A percentile compares a stretch with the other conserved stretches of the same genome.
Conservation (phyloP, 2,888 invertebrate genomes). For the Pyrrhia umbra region DNA sequence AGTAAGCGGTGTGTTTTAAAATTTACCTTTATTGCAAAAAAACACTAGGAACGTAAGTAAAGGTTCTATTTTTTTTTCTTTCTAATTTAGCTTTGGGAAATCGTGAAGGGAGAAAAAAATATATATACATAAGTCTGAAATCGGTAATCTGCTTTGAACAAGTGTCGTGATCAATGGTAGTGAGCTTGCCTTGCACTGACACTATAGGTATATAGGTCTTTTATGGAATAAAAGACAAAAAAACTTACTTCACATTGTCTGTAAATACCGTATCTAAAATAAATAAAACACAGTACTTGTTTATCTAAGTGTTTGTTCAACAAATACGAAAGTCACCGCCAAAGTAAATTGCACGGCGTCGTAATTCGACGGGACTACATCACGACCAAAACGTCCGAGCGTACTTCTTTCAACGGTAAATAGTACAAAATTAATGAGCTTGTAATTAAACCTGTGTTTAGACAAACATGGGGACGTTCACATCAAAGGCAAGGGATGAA, state of each 20-base stretch:
- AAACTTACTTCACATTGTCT: neutral
- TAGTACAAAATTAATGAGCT: conserved; percentile 88
- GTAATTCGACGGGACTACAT: conserved; percentile 53
- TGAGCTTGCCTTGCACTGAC: no score
- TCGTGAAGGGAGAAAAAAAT: no score
- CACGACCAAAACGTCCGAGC: conserved; percentile 57
- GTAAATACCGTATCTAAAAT: neutral
- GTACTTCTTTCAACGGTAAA: conserved; percentile 74
- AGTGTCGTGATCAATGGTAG: no score
- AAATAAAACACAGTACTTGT: neutral
- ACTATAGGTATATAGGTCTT: no score
- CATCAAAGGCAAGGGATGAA: conserved; percentile 86
- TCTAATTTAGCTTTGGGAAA: no score
- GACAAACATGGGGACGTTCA: conserved; percentile 83
- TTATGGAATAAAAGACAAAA: no score
- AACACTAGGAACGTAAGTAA: neutral
- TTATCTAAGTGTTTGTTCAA: neutral
- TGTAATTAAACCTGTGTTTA: conserved; percentile 87
- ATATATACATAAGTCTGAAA: no score
- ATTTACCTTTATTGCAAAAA: neutral
- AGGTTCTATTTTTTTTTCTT: neutral
- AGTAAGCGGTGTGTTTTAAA: conserved; percentile 7
- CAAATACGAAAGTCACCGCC: neutral
- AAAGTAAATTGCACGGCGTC: conserved; percentile 39
- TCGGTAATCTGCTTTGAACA: no score